These are phyloP conservation scores for Xenopus borealis DNA, from an alignment of 2,113 vertebrate species.

Conservation along the genomic window DNA sequence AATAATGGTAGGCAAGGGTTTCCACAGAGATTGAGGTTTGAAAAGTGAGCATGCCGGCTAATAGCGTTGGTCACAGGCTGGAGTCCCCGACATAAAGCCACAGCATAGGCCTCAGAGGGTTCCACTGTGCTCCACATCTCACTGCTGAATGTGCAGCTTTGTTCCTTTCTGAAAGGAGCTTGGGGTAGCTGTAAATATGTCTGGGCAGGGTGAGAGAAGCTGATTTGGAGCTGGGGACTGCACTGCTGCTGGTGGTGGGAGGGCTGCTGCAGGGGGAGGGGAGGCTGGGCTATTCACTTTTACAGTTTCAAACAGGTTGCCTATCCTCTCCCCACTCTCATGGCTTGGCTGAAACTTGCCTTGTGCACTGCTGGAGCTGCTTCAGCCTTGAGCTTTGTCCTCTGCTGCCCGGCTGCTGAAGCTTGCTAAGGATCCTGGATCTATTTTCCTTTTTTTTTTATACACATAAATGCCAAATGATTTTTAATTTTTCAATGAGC, in stretches of 20 bases:
- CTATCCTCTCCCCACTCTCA: background rate
- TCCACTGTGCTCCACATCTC: conserved; percentile 33
- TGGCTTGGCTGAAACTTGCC: background rate
- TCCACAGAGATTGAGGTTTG: conserved; percentile 51
- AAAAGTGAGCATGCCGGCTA: conserved; percentile 52
- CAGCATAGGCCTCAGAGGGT: conserved; percentile 25
- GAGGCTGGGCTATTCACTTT: conserved; percentile 15
- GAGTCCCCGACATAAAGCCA: conserved; percentile 31
- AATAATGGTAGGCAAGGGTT: conserved; percentile 48
- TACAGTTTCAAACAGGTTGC: conserved; percentile 30
- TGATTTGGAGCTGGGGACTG: conserved; percentile 44
- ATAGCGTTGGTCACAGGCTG: conserved; percentile 45
- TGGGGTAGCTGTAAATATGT: conserved; percentile 37
- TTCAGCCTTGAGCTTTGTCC: background rate
- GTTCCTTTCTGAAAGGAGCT: conserved; percentile 30
- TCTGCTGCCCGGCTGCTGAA: background rate
- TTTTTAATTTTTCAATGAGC: no score
- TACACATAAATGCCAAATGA: no score
- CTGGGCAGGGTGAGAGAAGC: conserved; percentile 34
- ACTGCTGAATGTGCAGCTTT: conserved; percentile 49
- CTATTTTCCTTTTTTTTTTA: background rate
- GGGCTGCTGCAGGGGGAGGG: conserved; percentile 4
- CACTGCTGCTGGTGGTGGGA: conserved; percentile 13
- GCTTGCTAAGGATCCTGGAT: background rate
- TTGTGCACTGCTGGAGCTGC: conserved; percentile 24